Evolutionary conservation across 2,797 vertebrate species (phyloP).

Genomic region (Uromys caudimaculatus): DNA sequence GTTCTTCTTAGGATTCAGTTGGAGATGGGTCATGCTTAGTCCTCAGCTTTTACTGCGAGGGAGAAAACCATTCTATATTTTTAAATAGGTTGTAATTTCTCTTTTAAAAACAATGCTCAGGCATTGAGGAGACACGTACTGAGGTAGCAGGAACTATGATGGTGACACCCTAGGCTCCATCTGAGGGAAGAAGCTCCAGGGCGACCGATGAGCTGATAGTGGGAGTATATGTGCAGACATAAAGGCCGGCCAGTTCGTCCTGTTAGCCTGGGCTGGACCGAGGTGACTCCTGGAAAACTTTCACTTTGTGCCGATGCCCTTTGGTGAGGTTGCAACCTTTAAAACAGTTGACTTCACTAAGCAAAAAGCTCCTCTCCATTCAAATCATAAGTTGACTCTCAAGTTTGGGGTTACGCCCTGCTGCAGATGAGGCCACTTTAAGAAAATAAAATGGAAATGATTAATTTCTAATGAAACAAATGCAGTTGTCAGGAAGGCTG

Average conservation of each 20-base stretch:
- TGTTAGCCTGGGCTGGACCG: background rate
- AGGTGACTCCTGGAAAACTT: background rate
- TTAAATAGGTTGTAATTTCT: slow-evolving; percentile 4
- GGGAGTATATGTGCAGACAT: background rate
- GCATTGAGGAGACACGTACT: background rate
- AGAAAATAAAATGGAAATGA: slow-evolving; percentile 15
- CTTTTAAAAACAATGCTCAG: slow-evolving; percentile 45
- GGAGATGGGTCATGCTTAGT: background rate
- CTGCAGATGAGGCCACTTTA: background rate
- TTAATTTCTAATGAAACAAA: background rate
- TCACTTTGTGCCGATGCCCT: background rate
- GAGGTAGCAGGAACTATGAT: background rate
- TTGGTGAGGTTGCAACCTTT: slow-evolving; percentile 12
- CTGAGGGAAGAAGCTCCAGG: background rate
- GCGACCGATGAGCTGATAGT: background rate
- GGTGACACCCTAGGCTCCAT: background rate
- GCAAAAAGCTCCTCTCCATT: slow-evolving; percentile 23
- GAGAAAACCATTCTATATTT: background rate
- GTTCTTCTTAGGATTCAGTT: background rate
- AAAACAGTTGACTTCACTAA: background rate
- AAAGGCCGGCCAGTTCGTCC: background rate
- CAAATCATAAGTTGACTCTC: background rate
- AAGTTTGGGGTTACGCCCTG: background rate
- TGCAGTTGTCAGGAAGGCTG: background rate
- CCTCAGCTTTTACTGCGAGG: background rate